These are phyloP conservation scores for Pollenia griseotomentosa DNA, from an alignment of 2,888 invertebrate species.

Conservation along the genomic window DNA sequence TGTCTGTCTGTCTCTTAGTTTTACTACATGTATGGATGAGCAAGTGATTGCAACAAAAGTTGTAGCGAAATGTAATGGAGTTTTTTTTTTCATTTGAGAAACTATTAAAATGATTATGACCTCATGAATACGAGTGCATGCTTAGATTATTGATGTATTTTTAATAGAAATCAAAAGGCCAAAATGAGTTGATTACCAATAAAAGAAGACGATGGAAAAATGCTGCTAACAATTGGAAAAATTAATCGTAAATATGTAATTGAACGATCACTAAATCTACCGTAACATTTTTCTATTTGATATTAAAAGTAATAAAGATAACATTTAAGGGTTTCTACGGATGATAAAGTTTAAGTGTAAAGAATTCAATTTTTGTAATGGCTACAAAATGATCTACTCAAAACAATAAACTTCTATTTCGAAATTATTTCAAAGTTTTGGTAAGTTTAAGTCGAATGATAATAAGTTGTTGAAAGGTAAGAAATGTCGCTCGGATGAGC, in stretches of 20 bases:
- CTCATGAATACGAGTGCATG: conserved; percentile 63
- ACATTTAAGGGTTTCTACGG: conserved; percentile 22
- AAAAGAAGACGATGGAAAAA: conserved; percentile 5
- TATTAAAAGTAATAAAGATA: conserved; percentile 16
- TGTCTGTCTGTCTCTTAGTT: background rate
- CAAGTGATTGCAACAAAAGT: conserved; percentile 9
- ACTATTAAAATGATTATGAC: conserved; percentile 59
- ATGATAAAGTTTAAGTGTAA: background rate
- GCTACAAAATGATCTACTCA: background rate
- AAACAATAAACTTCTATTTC: background rate
- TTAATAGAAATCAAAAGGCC: conserved; percentile 66
- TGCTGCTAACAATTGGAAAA: background rate
- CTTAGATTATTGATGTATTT: conserved; percentile 58
- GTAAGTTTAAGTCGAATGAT: too few relatives aligned
- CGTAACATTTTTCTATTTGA: conserved; percentile 56
- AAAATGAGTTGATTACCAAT: conserved; percentile 68
- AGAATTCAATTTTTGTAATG: background rate
- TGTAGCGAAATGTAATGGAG: conserved; percentile 22
- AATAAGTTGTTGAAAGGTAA: too few relatives aligned
- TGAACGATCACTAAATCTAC: conserved; percentile 71
- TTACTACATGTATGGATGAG: conserved; percentile 14
- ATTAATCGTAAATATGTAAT: conserved; percentile 48
- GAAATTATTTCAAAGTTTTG: too few relatives aligned
- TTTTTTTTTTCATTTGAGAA: conserved; percentile 9
- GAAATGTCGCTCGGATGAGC: too few relatives aligned